Percentiles rank a stretch among this genome's conserved stretches.
Evolutionary conservation across 2,113 vertebrate genomes (phyloP).

Genomic region (Chaetorhynchus papuensis): DNA sequence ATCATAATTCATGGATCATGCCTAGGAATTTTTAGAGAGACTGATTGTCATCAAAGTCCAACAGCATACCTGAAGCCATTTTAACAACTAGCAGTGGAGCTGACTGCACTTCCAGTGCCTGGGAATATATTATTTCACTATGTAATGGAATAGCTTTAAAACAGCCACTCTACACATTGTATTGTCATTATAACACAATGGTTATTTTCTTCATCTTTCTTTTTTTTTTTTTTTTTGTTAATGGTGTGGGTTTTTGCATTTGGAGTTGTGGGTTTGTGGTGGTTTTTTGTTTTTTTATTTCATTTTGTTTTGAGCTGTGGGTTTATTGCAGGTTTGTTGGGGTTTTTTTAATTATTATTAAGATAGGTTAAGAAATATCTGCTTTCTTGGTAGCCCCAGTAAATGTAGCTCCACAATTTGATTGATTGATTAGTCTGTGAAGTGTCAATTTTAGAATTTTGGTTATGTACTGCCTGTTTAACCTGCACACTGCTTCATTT

Average conservation of each 20-base stretch:
- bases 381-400: neutral
- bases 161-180: neutral
- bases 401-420: neutral
- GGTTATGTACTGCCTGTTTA: neutral
- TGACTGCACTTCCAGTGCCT: neutral
- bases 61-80: neutral
- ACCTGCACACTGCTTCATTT: neutral
- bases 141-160: neutral
- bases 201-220: neutral
- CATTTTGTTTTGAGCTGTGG: neutral
- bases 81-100: neutral
- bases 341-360: neutral
- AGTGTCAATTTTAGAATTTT: neutral
- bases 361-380: neutral
- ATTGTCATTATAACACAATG: accelerated
- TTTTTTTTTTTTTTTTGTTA: neutral
- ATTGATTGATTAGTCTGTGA: neutral
- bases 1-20: neutral
- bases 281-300: neutral
- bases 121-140: neutral
- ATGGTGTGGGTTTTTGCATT: neutral
- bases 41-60: neutral
- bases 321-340: neutral
- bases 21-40: neutral
- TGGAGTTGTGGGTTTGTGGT: accelerated